A percentile compares a stretch with the other conserved stretches of the same genome.
Conservation (phyloP, 2,888 invertebrate genomes). For the Dolomedes plantarius region DNA sequence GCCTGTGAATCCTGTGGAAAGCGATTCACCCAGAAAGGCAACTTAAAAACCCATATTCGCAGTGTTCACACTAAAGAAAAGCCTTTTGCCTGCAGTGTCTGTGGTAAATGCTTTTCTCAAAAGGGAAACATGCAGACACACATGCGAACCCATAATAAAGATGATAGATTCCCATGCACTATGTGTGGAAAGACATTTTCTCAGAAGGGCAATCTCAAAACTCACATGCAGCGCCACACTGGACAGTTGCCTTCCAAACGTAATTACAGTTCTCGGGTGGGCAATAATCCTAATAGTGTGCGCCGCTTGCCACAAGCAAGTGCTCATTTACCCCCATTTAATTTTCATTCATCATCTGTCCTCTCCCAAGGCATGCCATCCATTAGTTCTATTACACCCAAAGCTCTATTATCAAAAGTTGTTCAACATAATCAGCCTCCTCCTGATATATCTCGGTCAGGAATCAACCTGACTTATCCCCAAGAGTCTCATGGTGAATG, state of each 20-base stretch:
- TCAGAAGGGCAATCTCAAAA: conserved; percentile 74
- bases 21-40: conserved; percentile 74
- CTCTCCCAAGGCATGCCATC: conserved; percentile 51
- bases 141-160: conserved; percentile 74
- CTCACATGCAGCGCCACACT: conserved; percentile 74
- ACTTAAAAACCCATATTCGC: conserved; percentile 74
- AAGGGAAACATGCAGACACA: conserved; percentile 74
- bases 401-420: conserved; percentile 55
- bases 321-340: conserved; percentile 66
- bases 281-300: conserved; percentile 54
- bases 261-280: conserved; percentile 54
- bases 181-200: conserved; percentile 74
- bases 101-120: conserved; percentile 74
- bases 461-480: conserved; percentile 59
- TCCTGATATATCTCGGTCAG: conserved; percentile 42
- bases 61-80: conserved; percentile 74
- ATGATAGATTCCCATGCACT: conserved; percentile 74
- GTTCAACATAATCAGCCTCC: conserved; percentile 53
- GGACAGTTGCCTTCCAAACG: conserved; percentile 73
- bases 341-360: conserved; percentile 63
- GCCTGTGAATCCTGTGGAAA: conserved; percentile 74
- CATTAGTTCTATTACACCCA: conserved; percentile 45
- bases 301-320: conserved; percentile 54
- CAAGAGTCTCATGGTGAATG: conserved; percentile 55
- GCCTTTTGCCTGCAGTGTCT: conserved; percentile 74